These are phyloP conservation scores for Semaprochilodus insignis DNA, from an alignment of 2,797 vertebrate species.

Conservation along the genomic window DNA sequence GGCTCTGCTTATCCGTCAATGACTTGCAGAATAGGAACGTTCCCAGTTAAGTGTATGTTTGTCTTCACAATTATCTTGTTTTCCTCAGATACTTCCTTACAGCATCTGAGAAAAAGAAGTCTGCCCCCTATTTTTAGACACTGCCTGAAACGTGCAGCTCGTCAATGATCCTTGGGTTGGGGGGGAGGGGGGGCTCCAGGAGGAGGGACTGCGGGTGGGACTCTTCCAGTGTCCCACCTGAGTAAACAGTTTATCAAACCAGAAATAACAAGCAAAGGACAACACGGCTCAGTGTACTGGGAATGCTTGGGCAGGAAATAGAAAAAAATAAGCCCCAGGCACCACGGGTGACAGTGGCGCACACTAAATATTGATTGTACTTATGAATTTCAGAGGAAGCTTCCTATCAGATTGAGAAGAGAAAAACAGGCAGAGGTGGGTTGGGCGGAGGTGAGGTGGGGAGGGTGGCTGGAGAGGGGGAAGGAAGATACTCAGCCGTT, in stretches of 20 bases:
- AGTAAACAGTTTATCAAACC: conserved; percentile 82
- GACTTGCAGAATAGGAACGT: conserved; percentile 10
- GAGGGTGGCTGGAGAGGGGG: conserved; percentile 50
- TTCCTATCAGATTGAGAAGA: conserved; percentile 68
- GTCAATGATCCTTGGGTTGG: conserved; percentile 49
- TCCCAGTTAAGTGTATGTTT: conserved; percentile 19
- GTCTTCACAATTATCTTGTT: conserved; percentile 45
- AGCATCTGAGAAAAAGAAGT: conserved; percentile 47
- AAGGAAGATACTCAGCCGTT: conserved; percentile 74
- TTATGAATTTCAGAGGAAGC: conserved; percentile 78
- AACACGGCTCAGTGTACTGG: conserved; percentile 37
- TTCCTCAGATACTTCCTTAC: conserved; percentile 69
- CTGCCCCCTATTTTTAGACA: conserved; percentile 62
- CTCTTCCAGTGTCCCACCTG: conserved; percentile 76
- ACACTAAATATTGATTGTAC: conserved; percentile 73
- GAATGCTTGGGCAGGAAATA: conserved; percentile 72
- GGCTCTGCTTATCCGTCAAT: conserved; percentile 13
- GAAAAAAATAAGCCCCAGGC: conserved; percentile 70
- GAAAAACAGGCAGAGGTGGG: conserved; percentile 72
- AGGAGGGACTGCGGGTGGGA: conserved; percentile 58
- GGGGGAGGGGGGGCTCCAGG: conserved; percentile 37
- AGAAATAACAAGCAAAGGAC: conserved; percentile 74
- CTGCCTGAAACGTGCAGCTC: conserved; percentile 66
- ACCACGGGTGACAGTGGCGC: conserved; percentile 74
- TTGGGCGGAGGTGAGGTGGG: conserved; percentile 47